Conservation (phyloP, 1,140 invertebrate species). For the Trichogramma pretiosum region DNA sequence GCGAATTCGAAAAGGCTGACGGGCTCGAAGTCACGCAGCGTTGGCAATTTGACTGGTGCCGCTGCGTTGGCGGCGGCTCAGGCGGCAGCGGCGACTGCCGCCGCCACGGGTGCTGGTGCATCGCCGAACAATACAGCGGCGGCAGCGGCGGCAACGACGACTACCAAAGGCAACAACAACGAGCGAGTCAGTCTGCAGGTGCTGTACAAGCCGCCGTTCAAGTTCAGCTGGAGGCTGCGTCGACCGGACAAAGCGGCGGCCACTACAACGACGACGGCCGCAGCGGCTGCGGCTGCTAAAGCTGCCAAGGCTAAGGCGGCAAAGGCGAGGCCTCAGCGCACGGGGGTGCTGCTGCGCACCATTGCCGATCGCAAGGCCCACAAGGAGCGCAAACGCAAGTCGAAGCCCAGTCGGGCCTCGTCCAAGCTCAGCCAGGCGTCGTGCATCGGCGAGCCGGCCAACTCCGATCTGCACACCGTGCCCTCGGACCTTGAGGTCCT, state of each 20-base stretch:
- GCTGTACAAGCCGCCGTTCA: conserved; percentile 77
- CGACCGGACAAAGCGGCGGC: conserved; percentile 53
- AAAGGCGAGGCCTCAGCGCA: conserved; percentile 29
- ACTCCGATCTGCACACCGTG: conserved; percentile 53
- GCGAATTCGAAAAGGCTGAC: conserved; percentile 26
- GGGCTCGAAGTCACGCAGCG: conserved; percentile 30
- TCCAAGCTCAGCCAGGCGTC: conserved; percentile 20
- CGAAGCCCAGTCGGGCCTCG: conserved; percentile 9
- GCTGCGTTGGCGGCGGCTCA: conserved; percentile 23
- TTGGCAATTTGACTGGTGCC: conserved; percentile 27
- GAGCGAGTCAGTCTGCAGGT: conserved; percentile 69
- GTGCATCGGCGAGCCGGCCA: conserved; percentile 34
- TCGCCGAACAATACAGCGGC: too few relatives aligned
- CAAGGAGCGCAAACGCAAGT: conserved; percentile 7
- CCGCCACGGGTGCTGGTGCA: too few relatives aligned
- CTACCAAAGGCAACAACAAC: conserved; percentile 24
- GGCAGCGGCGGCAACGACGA: too few relatives aligned
- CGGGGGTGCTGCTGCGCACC: conserved; percentile 45
- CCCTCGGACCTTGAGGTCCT: conserved; percentile 56
- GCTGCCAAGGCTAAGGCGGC: background rate
- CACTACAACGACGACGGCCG: conserved; percentile 25
- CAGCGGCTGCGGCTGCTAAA: conserved; percentile 8
- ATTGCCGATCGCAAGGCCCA: background rate
- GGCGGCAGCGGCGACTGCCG: background rate
- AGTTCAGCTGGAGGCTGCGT: conserved; percentile 70